phyloP scores from a whole-genome alignment of 2,797 vertebrate genomes.

The Leptodactylus fallax region DNA sequence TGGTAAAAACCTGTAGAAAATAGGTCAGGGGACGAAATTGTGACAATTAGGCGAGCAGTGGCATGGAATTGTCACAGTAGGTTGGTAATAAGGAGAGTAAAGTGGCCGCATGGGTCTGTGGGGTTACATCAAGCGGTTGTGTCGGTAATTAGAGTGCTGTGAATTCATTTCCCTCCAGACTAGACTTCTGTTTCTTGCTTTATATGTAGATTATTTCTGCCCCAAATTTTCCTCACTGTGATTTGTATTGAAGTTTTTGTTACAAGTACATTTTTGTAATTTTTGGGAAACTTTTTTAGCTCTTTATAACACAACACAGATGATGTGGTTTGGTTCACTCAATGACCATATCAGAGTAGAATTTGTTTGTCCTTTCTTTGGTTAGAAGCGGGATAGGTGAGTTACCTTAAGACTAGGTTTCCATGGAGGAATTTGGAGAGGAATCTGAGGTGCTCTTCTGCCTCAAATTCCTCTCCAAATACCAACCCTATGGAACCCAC shows the following conservation, averaged over 20 bases:
- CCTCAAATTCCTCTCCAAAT: too few species aligned
- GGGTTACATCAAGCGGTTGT: slow-evolving; percentile 1
- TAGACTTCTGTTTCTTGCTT: not conserved
- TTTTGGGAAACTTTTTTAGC: not conserved
- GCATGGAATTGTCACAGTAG: slow-evolving; percentile 4
- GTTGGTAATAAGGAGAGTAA: slow-evolving; percentile 24
- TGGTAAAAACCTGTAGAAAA: slow-evolving; percentile 15
- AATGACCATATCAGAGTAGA: not conserved
- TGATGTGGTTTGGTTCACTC: not conserved
- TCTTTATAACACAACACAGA: not conserved
- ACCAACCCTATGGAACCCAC: too few species aligned
- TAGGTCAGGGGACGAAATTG: slow-evolving; percentile 16
- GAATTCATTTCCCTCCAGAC: not conserved
- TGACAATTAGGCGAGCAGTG: slow-evolving; percentile 19
- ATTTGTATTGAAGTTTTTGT: not conserved
- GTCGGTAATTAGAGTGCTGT: slow-evolving; percentile 31
- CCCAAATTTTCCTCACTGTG: not conserved
- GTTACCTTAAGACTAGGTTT: too few species aligned
- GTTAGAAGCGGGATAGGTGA: too few species aligned
- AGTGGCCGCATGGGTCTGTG: not conserved
- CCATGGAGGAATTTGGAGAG: too few species aligned
- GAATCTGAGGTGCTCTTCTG: too few species aligned
- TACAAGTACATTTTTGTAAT: not conserved
- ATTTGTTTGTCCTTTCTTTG: not conserved
- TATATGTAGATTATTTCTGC: not conserved